A percentile compares a stretch with the other conserved stretches of the same genome.
phyloP scores from a whole-genome alignment of 2,888 invertebrate genomes.

The Yponomeuta evonymella region DNA sequence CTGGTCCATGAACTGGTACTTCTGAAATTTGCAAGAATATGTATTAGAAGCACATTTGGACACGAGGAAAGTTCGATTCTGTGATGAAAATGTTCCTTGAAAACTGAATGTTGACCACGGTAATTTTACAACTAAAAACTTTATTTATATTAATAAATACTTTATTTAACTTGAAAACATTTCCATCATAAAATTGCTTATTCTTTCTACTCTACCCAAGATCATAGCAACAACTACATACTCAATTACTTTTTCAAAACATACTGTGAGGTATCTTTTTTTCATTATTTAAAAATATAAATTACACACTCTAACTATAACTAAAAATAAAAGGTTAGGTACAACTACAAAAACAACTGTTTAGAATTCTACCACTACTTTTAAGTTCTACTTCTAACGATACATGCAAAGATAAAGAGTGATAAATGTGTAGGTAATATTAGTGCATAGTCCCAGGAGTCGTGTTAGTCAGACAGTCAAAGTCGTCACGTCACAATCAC shows the following conservation, averaged over 20 bases:
- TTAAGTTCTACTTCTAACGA: slow-evolving; percentile 3
- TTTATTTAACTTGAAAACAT: too few relatives aligned
- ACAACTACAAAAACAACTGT: neutral
- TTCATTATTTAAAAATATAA: too few relatives aligned
- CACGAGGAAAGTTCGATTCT: neutral
- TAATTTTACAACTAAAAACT: too few relatives aligned
- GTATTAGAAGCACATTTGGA: neutral
- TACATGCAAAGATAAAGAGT: slow-evolving; percentile 11
- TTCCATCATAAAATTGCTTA: too few relatives aligned
- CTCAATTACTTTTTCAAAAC: too few relatives aligned
- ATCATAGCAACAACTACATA: too few relatives aligned
- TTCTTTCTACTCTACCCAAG: too few relatives aligned
- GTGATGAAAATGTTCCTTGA: neutral
- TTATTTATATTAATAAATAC: too few relatives aligned
- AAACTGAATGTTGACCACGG: too few relatives aligned
- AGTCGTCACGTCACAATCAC: slow-evolving; percentile 15
- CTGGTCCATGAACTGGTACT: slow-evolving; percentile 46
- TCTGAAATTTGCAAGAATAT: slow-evolving; percentile 45
- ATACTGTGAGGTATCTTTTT: too few relatives aligned
- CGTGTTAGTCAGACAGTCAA: slow-evolving; percentile 2
- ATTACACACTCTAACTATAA: too few relatives aligned
- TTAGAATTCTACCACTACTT: neutral
- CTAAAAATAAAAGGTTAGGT: neutral
- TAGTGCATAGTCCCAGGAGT: slow-evolving; percentile 12
- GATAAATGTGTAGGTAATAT: slow-evolving; percentile 9